phyloP scores from a whole-genome alignment of 2,797 vertebrate genomes.

The Rhadinocentrus ornatus region DNA sequence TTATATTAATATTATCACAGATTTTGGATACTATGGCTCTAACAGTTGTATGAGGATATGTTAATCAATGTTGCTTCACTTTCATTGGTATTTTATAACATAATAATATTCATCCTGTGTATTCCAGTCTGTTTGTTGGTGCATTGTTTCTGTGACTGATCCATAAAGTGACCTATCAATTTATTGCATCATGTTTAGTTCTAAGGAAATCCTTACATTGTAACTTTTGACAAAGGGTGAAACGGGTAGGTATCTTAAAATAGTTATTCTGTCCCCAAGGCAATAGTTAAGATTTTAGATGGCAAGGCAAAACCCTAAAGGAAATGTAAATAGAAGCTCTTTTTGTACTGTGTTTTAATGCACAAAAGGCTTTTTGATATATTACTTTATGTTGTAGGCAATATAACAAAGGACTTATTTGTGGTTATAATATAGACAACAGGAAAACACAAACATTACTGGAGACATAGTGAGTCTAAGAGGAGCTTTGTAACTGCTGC shows the following conservation, averaged over 20 bases:
- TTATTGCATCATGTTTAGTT: conserved; percentile 3
- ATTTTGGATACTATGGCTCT: conserved; percentile 15
- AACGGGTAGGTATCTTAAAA: conserved; percentile 58
- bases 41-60: background rate
- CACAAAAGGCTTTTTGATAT: background rate
- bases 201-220: conserved; percentile 80
- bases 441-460: background rate
- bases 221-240: conserved; percentile 62
- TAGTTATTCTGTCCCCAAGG: conserved; percentile 35
- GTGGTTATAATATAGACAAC: background rate
- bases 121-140: conserved; percentile 13
- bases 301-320: background rate
- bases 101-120: background rate
- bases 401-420: background rate
- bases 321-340: background rate
- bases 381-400: background rate
- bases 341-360: background rate
- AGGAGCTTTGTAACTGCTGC: conserved; percentile 13
- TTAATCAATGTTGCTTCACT: background rate
- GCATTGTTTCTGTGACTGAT: conserved; percentile 29
- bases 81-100: background rate
- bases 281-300: conserved; percentile 9
- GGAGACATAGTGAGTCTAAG: background rate
- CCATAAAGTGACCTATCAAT: conserved; percentile 2
- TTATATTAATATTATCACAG: conserved; percentile 7